phyloP scores from a whole-genome alignment of 2,113 vertebrate species.

The Caloenas nicobarica region DNA sequence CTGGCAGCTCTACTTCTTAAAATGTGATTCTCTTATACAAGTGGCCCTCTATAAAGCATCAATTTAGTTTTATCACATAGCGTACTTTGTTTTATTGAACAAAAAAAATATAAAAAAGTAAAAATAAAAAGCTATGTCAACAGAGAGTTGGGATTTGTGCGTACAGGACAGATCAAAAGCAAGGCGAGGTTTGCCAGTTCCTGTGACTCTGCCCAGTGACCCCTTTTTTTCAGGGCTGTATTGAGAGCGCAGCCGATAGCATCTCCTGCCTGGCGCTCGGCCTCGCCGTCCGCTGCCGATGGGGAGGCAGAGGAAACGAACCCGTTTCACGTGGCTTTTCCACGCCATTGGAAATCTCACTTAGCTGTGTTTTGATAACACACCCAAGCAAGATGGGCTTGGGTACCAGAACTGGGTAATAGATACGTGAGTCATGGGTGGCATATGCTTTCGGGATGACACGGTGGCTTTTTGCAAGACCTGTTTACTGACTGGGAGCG shows the following conservation, averaged over 20 bases:
- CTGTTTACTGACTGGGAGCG: background rate
- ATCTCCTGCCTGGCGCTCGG: constrained; percentile 8
- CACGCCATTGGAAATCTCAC: background rate
- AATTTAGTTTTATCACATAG: background rate
- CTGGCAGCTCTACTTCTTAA: background rate
- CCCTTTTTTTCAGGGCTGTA: background rate
- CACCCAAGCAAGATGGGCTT: constrained; percentile 15
- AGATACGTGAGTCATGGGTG: constrained; percentile 12
- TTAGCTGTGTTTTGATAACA: constrained; percentile 34
- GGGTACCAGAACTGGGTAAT: constrained; percentile 23
- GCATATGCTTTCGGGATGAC: constrained; percentile 17
- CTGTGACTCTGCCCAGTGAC: constrained; percentile 48
- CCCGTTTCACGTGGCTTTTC: constrained; percentile 34
- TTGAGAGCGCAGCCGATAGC: constrained; percentile 16
- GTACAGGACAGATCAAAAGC: background rate
- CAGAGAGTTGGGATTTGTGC: background rate
- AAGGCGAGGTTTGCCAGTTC: background rate
- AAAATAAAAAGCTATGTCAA: background rate
- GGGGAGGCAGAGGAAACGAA: background rate
- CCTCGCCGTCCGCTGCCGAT: background rate
- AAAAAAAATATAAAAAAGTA: background rate
- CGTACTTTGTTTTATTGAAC: background rate
- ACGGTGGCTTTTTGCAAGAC: constrained; percentile 16
- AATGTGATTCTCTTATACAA: background rate
- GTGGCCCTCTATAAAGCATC: background rate